Conservation (phyloP, 2,888 invertebrate genomes). For the Beris chalybata region DNA sequence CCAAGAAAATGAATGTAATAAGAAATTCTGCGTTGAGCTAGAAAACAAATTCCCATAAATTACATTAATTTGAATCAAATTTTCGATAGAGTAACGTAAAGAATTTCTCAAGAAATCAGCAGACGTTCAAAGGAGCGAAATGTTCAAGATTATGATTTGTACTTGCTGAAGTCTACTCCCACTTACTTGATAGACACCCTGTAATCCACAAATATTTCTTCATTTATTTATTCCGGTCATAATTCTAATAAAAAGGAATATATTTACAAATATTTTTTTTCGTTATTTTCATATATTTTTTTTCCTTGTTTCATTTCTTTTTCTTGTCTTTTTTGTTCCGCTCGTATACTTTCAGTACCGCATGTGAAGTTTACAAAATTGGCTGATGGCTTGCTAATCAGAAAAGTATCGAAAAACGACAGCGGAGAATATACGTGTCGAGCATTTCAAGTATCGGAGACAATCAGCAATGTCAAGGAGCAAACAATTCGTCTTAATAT, state of each 20-base stretch:
- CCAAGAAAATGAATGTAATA: too few relatives aligned
- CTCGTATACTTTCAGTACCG: slow-evolving; percentile 43
- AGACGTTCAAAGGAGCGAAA: too few relatives aligned
- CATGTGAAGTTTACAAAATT: slow-evolving; percentile 57
- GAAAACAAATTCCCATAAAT: too few relatives aligned
- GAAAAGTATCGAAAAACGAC: slow-evolving; percentile 60
- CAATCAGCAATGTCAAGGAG: slow-evolving; percentile 60
- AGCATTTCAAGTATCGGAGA: slow-evolving; percentile 60
- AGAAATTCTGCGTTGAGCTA: too few relatives aligned
- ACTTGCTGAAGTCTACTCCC: too few relatives aligned
- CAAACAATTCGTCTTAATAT: slow-evolving; percentile 62
- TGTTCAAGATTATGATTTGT: too few relatives aligned
- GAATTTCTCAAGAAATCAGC: too few relatives aligned
- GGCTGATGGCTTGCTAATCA: slow-evolving; percentile 62
- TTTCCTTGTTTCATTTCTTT: neutral
- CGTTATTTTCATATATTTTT: slow-evolving; percentile 34
- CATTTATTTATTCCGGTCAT: slow-evolving; percentile 16
- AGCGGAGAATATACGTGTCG: slow-evolving; percentile 63
- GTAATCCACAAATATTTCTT: neutral
- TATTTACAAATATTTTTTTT: neutral
- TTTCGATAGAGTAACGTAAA: too few relatives aligned
- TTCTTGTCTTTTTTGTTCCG: slow-evolving; percentile 1
- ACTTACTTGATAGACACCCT: slow-evolving; percentile 1
- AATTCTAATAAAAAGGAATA: neutral
- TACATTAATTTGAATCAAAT: too few relatives aligned